Base-by-base conservation (phyloP, 2,113 vertebrate species). In the Helogale parvula region DNA sequence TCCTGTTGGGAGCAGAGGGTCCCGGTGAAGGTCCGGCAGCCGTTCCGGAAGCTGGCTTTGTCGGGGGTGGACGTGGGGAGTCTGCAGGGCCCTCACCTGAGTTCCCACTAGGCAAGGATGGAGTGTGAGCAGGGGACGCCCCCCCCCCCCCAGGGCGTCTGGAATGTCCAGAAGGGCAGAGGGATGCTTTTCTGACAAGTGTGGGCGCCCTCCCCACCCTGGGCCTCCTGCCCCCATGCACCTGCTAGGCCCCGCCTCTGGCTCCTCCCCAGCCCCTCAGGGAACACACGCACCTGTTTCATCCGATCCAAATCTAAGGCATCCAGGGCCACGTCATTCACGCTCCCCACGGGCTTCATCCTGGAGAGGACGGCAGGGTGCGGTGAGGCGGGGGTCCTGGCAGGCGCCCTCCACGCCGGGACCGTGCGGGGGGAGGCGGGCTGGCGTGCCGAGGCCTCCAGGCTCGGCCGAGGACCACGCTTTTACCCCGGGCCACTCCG, bases 231-330 rank as follows among this genome's bases (percentile, higher is more conserved):
- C 6, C 74, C 3, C 0, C 2, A 1, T 3, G 72, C 63, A 14
- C 38, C 74, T 2, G 1, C 50, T 35, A n/a, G 0, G 72, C 80
- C 35, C 7, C 1, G 80, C 33, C 90, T 68, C 68, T 21, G 85
- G 50, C 57, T 16, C 76, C 21, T 10, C 6, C 89, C 3, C 3
- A 1, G 25, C 77, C 45, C 21, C 80, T 16, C 2, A 0, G 2
- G 79, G 38, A 93, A 6, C 45, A 16, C 35, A 90, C 99, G 92
- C 97, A 99, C 99, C 99, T 99, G 99, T 97, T 99, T 99, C 99
- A 99, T 99, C 97, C 99, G 99, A 99, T 99, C 99, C 97, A 99
- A 99, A 93, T 99, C 99, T 96, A 99, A 99, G 98, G 99, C 99
- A 96, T 99, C 99, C 95, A 99, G 98, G 96, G 98, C 98, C 98